A percentile compares a stretch with the other conserved stretches of the same genome.
Evolutionary conservation across 2,797 vertebrate species (phyloP).

Genomic region (Sparidentex hasta): DNA sequence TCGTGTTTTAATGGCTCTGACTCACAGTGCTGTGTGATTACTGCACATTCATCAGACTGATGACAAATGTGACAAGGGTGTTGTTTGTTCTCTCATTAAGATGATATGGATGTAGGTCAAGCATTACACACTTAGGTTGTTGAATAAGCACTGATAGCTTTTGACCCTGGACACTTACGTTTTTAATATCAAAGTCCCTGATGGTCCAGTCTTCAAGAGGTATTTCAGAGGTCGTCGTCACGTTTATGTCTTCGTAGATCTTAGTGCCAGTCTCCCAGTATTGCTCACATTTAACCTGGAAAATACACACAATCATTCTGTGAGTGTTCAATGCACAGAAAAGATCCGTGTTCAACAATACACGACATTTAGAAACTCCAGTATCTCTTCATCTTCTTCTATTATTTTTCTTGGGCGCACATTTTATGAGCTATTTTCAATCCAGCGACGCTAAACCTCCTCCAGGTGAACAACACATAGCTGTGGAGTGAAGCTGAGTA

Average conservation of each 20-base stretch:
- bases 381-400: too few species aligned
- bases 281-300: constrained; percentile 93
- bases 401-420: too few species aligned
- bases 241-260: constrained; percentile 87
- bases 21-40: neutral
- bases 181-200: constrained; percentile 93
- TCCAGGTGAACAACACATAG: neutral
- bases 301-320: constrained; percentile 4
- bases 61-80: neutral
- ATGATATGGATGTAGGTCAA: neutral
- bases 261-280: constrained; percentile 91
- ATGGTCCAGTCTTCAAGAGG: constrained; percentile 94
- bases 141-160: neutral
- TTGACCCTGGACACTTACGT: constrained; percentile 82
- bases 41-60: neutral
- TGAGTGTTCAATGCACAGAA: neutral
- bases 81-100: neutral
- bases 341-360: neutral
- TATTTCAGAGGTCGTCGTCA: constrained; percentile 89
- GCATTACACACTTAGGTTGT: neutral
- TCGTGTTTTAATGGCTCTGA: constrained; percentile 3
- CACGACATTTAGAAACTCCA: too few species aligned
- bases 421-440: neutral
- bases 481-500: neutral
- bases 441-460: neutral